Conservation (phyloP, 1,140 invertebrate genomes). For the Sweltsa coloradensis region DNA sequence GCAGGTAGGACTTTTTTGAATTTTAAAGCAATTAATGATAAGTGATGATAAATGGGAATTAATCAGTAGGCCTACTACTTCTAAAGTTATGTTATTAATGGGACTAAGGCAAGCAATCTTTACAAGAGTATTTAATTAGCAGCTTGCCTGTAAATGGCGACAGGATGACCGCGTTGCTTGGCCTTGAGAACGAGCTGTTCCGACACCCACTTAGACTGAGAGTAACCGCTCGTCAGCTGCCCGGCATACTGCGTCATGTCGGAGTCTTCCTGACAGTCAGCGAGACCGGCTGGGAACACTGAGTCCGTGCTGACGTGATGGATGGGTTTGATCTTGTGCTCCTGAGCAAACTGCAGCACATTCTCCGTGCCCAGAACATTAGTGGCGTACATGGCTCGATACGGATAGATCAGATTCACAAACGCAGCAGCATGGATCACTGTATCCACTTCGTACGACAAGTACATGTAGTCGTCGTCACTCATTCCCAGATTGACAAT, state of each 20-base stretch:
- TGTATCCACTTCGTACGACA: constrained; percentile 35
- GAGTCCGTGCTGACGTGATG: constrained; percentile 36
- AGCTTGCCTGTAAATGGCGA: constrained; percentile 35
- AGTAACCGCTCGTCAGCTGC: constrained; percentile 33
- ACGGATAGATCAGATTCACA: constrained; percentile 39
- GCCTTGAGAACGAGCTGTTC: constrained; percentile 34
- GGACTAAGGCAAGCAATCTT: no score
- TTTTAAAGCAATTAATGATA: no score
- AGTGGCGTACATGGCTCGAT: constrained; percentile 31
- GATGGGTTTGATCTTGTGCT: constrained; percentile 37
- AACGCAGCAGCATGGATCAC: constrained; percentile 38
- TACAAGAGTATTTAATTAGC: no score
- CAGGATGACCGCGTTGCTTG: constrained; percentile 31
- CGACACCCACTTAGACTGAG: constrained; percentile 38
- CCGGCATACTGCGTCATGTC: constrained; percentile 23
- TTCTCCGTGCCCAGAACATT: constrained; percentile 39
- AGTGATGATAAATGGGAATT: no score
- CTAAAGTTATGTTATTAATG: no score
- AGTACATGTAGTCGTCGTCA: constrained; percentile 33
- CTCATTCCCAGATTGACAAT: constrained; percentile 34
- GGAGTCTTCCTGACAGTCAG: constrained; percentile 27
- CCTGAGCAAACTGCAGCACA: constrained; percentile 34
- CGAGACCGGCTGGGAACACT: constrained; percentile 32
- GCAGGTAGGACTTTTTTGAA: no score
- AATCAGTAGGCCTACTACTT: no score